These are phyloP conservation scores for Eristalis intricaria DNA, from an alignment of 2,888 invertebrate species.

Conservation along the genomic window DNA sequence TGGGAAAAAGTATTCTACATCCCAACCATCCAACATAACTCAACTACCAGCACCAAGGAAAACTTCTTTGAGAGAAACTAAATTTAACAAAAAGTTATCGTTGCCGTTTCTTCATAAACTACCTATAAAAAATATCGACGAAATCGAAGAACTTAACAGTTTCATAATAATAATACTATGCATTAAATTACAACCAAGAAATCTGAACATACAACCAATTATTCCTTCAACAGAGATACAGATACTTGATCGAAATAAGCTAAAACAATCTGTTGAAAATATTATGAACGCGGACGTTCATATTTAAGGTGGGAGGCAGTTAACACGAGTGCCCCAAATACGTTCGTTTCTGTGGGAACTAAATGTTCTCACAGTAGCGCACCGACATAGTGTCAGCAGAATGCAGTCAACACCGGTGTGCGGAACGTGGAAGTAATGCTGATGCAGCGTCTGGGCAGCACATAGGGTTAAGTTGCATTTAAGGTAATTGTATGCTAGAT, in stretches of 20 bases:
- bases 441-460: no score
- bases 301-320: no score
- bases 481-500: no score
- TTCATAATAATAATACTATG: background rate
- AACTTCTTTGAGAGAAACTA: background rate
- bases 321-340: no score
- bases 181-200: constrained; percentile 4
- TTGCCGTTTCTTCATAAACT: background rate
- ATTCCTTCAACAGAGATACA: background rate
- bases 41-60: background rate
- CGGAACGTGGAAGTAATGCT: no score
- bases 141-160: background rate
- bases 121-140: background rate
- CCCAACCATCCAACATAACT: background rate
- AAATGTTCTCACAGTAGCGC: no score
- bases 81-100: background rate
- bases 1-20: constrained; percentile 6
- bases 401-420: no score
- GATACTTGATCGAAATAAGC: background rate
- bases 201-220: background rate
- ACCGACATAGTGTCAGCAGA: no score
- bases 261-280: background rate
- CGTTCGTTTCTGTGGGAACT: no score
- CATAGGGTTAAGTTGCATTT: no score
- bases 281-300: no score